Conservation (phyloP, 1,140 invertebrate genomes). For the Sinonovacula constricta region DNA sequence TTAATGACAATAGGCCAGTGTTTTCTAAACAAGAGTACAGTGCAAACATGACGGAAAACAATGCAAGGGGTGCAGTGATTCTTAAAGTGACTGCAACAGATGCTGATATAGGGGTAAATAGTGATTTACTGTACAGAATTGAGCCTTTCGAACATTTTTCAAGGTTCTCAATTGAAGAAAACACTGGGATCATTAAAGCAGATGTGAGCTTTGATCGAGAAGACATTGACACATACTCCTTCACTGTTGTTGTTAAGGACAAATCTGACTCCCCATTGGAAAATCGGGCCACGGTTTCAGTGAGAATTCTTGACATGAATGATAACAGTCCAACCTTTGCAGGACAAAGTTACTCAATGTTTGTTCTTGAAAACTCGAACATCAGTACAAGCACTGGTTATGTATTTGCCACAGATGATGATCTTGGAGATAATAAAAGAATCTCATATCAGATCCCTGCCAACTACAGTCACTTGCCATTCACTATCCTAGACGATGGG, state of each 20-base stretch:
- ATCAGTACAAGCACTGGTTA: slow-evolving; percentile 52
- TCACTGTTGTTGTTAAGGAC: slow-evolving; percentile 55
- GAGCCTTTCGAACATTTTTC: not conserved
- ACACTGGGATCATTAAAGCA: slow-evolving; percentile 59
- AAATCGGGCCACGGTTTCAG: slow-evolving; percentile 82
- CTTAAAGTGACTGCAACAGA: slow-evolving; percentile 68
- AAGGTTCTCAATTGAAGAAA: slow-evolving; percentile 62
- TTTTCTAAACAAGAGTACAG: slow-evolving; percentile 57
- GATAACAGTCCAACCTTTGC: slow-evolving; percentile 91
- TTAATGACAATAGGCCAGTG: slow-evolving; percentile 70
- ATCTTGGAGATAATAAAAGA: slow-evolving; percentile 55
- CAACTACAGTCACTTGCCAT: slow-evolving; percentile 78
- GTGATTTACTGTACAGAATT: slow-evolving; percentile 56
- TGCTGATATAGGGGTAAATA: slow-evolving; percentile 64
- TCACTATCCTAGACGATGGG: slow-evolving; percentile 48
- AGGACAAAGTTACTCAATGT: slow-evolving; percentile 39
- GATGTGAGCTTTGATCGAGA: slow-evolving; percentile 62
- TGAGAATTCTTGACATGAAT: slow-evolving; percentile 86
- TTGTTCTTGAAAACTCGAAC: slow-evolving; percentile 44
- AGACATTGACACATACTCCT: slow-evolving; percentile 24
- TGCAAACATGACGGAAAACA: slow-evolving; percentile 64
- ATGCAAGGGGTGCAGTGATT: slow-evolving; percentile 54
- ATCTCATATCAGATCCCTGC: slow-evolving; percentile 66
- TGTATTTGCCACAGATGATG: slow-evolving; percentile 56
- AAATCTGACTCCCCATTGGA: slow-evolving; percentile 80